These are phyloP conservation scores for Rotaria macrura DNA, from an alignment of 2,888 invertebrate species.

Conservation along the genomic window DNA sequence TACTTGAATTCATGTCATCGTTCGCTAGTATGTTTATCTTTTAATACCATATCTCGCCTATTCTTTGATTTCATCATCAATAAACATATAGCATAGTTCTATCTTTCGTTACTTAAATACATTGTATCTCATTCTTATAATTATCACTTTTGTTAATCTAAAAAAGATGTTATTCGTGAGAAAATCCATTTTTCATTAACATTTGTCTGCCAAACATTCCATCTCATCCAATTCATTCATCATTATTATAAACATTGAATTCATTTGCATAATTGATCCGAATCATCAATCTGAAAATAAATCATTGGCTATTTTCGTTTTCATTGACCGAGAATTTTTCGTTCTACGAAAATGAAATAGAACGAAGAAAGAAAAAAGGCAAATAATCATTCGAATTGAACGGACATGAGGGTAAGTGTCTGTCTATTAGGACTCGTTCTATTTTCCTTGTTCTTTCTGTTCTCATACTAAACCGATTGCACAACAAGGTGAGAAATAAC, in stretches of 20 bases:
- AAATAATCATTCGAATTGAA: not conserved
- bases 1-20: not conserved
- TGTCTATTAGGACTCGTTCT: too few relatives aligned
- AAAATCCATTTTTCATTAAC: not conserved
- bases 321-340: not conserved
- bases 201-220: not conserved
- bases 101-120: not conserved
- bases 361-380: too few relatives aligned
- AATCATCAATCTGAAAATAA: too few relatives aligned
- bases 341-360: too few relatives aligned
- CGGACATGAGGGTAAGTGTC: not conserved
- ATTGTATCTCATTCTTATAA: not conserved
- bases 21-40: not conserved
- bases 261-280: not conserved
- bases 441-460: not conserved
- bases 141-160: not conserved
- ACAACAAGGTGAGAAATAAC: not conserved
- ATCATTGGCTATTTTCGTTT: not conserved
- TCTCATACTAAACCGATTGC: not conserved
- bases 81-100: not conserved
- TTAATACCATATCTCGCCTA: not conserved
- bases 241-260: not conserved
- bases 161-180: not conserved
- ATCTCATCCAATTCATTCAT: not conserved
- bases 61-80: not conserved